A percentile compares a stretch with the other conserved stretches of the same genome.
These are phyloP conservation scores for Megalops atlanticus DNA, from an alignment of 2,113 vertebrate genomes.

Conservation along the genomic window DNA sequence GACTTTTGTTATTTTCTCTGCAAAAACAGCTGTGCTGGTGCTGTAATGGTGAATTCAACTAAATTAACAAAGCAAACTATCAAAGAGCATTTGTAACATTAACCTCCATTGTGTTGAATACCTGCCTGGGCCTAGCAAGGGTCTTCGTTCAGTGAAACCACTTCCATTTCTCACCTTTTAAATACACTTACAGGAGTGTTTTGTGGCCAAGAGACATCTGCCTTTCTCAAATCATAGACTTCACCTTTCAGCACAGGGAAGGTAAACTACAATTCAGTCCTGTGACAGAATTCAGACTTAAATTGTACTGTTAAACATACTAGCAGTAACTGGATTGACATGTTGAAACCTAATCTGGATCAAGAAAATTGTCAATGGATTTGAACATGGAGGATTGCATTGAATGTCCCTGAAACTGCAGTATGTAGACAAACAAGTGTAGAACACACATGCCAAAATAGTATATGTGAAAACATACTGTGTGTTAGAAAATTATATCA, in stretches of 20 bases:
- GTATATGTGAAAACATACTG: no score
- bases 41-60: constrained; percentile 59
- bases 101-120: constrained; percentile 60
- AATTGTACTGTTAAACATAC: no score
- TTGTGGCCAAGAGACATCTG: background rate
- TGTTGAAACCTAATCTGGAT: no score
- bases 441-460: no score
- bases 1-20: constrained; percentile 50
- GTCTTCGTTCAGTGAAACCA: background rate
- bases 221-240: background rate
- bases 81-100: constrained; percentile 58
- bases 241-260: constrained; percentile 44
- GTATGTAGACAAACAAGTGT: no score
- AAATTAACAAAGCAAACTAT: constrained; percentile 44
- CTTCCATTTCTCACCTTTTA: constrained; percentile 60
- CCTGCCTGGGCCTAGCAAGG: constrained; percentile 22
- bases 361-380: no score
- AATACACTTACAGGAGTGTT: constrained; percentile 34
- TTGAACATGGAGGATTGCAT: no score
- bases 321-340: no score
- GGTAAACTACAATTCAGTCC: constrained; percentile 41
- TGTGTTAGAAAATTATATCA: no score
- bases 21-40: constrained; percentile 47
- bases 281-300: no score
- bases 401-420: no score